Percentiles rank a stretch among this genome's conserved stretches.
phyloP scores from a whole-genome alignment of 53 echinoderm and acorn worm genomes.

The Echinometra lucunter region DNA sequence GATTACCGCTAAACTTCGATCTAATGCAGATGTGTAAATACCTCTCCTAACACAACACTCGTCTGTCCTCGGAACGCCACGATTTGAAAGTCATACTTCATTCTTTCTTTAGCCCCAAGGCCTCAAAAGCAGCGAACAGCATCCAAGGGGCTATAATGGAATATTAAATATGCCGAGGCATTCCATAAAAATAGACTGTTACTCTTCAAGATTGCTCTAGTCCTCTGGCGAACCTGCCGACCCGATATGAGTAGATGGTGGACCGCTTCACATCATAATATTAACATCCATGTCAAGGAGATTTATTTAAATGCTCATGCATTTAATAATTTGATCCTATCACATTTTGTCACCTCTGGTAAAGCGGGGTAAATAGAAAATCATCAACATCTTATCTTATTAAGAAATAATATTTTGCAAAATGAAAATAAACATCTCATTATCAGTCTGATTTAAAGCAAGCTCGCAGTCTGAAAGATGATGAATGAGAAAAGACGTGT shows the following conservation, averaged over 20 bases:
- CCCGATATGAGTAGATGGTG: background rate
- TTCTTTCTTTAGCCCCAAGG: slow-evolving; percentile 20
- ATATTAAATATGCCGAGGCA: slow-evolving; percentile 52
- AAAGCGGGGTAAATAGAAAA: background rate
- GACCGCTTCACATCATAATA: background rate
- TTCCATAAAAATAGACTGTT: slow-evolving; percentile 52
- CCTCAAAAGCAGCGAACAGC: background rate
- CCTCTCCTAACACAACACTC: background rate
- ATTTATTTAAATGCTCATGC: background rate
- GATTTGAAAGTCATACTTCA: slow-evolving; percentile 19
- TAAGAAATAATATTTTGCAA: no score
- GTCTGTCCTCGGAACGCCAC: background rate
- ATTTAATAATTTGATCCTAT: background rate
- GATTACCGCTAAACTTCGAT: background rate
- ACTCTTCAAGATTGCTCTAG: slow-evolving; percentile 1
- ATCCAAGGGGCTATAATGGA: slow-evolving; percentile 35
- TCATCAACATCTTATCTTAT: no score
- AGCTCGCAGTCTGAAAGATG: no score
- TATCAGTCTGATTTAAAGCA: no score
- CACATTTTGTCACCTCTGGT: background rate
- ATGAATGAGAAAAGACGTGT: no score
- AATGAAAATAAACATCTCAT: no score
- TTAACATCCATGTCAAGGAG: background rate
- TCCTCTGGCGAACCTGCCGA: slow-evolving; percentile 7
- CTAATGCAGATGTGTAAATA: background rate